Evolutionary conservation across 2,797 vertebrate genomes (phyloP), one percentile per base, ranked within the genome.

Genomic region (Acanthurus tractus): DNA sequence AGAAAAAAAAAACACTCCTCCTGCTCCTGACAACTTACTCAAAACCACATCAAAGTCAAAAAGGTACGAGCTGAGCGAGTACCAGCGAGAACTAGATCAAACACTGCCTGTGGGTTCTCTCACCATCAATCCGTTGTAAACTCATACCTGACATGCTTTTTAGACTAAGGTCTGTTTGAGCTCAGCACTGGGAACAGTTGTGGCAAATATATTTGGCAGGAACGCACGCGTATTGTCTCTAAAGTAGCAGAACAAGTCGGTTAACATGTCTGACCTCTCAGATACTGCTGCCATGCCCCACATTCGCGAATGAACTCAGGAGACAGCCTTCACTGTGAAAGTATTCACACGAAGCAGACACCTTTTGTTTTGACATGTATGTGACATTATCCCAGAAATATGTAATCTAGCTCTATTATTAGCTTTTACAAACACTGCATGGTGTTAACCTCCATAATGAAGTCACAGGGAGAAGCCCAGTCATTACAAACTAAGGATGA

Each of bases 181-280:
- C 42, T 62, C 49, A 23, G 23, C 11, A 56, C 79, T 77, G 67
- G 63, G 78, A 92, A 79, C 65, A 62, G 74, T 84, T 84, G 81
- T 64, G 86, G 81, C 63, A 17, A 53, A 78, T 83, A 70, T 82
- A 70, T 83, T 81, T 23, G 22, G 78, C 70, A 74, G 78, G 66
- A 87, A 84, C 63, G 56, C 46, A 58, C 55, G 64, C 4, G 38
- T 69, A 80, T 92, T 92, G 89, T 92, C 74, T 86, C 44, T 48
- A 68, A 91, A 92, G 91, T 40, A 53, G 94, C 78, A 89, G 76
- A 94, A 95, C 95, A 61, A 89, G 95, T 95, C 62, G 63, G 93
- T 88, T 88, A 48, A 88, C 93, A 87, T 92, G 89, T 86, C 83
- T 89, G 78, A 89, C 78, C 79, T 83, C 77, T 57, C 63, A 78